Base-by-base conservation (phyloP, 2,113 vertebrate species). In the Cephalopholis sonnerati region DNA sequence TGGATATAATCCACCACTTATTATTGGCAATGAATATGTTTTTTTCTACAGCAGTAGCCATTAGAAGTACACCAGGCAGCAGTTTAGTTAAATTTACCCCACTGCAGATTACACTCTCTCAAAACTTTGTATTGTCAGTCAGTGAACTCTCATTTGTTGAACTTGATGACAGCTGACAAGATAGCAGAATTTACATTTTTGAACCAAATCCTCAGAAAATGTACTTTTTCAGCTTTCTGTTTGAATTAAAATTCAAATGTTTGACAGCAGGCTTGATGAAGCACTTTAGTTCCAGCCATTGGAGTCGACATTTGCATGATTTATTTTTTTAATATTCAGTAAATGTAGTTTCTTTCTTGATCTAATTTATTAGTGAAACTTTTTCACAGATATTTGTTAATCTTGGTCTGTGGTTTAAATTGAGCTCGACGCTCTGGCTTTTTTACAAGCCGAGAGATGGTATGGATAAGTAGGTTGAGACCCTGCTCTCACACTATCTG, bases 401-500 rank as follows among this genome's bases (percentile, higher is more conserved):
- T 20, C 46, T 18, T 29, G n/a, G n/a, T 54, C 50, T 50, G n/a
- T 27, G 46, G n/a, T 41, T 16, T 39, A 24, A 54, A 53, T n/a
- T 3, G 16, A 63, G 25, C 18, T 13, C 16, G 39, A 55, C 36
- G 3, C 27, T 67, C 20, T 62, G 7, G 8, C 36, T 55, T 57
- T 67, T 74, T 59, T 22, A 39, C 53, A 22, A 20, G 5, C 12
- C 57, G 62, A 29, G 27, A 25, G 2, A 16, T 39, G 63, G 51
- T 36, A 22, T 55, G 20, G 55, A 57, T 44, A 13, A 74, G 46
- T 50, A 77, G 81, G 65, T 90, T 61, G 73, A 82, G 74, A 81
- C 63, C 63, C 27, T 41, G 59, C 62, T 65, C 53, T 67, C 77
- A 69, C 62, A 32, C 39, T 20, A 65, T 51, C 27, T 69, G 27